Evolutionary conservation across 2,888 invertebrate species (phyloP), one percentile per base, ranked within the genome.

Genomic region (Netelia virgata): DNA sequence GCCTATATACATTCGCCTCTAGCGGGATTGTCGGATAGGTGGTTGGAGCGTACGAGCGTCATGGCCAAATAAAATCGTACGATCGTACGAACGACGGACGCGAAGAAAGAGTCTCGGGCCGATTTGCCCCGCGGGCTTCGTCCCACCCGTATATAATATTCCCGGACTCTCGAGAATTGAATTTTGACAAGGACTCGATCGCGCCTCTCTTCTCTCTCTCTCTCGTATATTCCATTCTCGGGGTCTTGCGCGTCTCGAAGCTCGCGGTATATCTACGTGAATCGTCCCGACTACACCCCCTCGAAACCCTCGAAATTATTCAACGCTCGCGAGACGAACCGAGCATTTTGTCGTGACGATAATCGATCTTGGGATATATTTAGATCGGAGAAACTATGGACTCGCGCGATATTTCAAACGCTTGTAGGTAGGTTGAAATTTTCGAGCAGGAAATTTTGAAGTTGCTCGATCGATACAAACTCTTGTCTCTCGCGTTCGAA

Each of bases 121-220:
- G 70, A 57, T 79, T 79, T 53, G 1, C 36, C 64, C 79, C 55
- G 55, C 64, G 28, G 72, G 72, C 72, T 79, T 11, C 47, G 2
- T 47, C 47, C 11, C 36, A 36, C 6, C 6, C 36, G 6, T 36
- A 36, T 36, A 36, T 6, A 36, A 36, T 36, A 70, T 78, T 70
- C 63, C 55, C 72, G 57, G 43, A 70, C 79, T 72, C 79, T 77
- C 64, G 72, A 73, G 77, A 73, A 82, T 77, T 82, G 72, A 72
- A 82, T 73, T 77, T 73, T 53, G 64, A 59, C 16, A 66, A 18
- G 10, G 10, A 14, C 66, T 59, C 73, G 73, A 68, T 68, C 68
- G 50, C 73, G 50, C 63, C 82, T 79, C 6, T 36, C 6, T 28
- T 50, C 50, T 68, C 82, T 79, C 6, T 36, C 6, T 28, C 59